Base-by-base conservation (phyloP, 2,888 invertebrate species). In the Patella caerulea region DNA sequence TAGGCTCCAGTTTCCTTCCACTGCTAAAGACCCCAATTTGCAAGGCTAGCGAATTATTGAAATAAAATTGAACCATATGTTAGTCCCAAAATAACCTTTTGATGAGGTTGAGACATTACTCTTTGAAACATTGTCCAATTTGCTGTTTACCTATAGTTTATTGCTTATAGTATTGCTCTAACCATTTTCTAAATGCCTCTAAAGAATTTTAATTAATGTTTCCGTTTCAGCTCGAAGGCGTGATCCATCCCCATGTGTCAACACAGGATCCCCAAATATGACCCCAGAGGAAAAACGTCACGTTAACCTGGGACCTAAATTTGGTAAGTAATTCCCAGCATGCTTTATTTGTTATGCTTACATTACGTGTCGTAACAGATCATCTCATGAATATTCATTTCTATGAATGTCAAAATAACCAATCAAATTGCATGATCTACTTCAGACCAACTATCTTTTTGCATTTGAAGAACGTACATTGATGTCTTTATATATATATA, bases 161-260 rank as follows among this genome's bases (percentile, higher is more conserved):
- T 70, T 75, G 29, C 45, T 17, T 1, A 24, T 24, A 24, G 5
- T 45, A 45, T 5, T n/a, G n/a, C n/a, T n/a, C n/a, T n/a, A n/a
- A n/a, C 34, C 5, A 4, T 3, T 45, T 45, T 5, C 34, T 45
- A 45, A 45, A 45, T 45, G 9, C 45, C 45, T 45, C 45, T 45
- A 45, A 15, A 54, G 7, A 3, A 14, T 29, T 15, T 3, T 19
- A 19, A 71, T 72, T 29, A 24, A 24, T 53, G 12, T 72, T 73
- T 53, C 14, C 55, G 52, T 78, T 73, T 24, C 83, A 86, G 84
- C 86, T n/a, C 94, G 97, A 77, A 95, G 96, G 83, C 94, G 96
- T 9, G 97, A 97, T 91, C 96, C 97, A 0, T 98, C 98, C 1
- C 98, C 98, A 0, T 98, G 98, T 3, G 94, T 98, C 7, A 96